Evolutionary conservation across 2,888 invertebrate genomes (phyloP), one percentile per base, ranked within the genome.

Genomic region (Tortricodes alternella): DNA sequence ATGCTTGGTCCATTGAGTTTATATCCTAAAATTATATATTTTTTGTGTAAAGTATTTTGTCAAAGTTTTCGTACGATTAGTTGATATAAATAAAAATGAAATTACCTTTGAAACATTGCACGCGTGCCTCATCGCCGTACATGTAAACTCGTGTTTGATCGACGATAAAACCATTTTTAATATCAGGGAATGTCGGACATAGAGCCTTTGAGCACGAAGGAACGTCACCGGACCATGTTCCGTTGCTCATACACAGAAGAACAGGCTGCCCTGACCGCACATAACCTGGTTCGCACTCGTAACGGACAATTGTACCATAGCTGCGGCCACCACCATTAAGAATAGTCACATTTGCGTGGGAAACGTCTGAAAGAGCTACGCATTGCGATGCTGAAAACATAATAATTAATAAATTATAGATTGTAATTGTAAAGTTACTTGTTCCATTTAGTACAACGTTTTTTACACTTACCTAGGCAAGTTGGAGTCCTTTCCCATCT

Each of bases 141-240:
- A 93, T 95, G 76, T 97, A 98, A 41, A 94, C 91, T 62, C 94
- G 92, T 0, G 93, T 92, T 13, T 93, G 91, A 68, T 98, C 97
- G 16, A 96, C 95, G 37, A 98, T 93, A 69, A 96, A 97, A 13
- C 98, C 98, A 73, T 97, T 97, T 68, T 94, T 94, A 60, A 98
- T 95, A 75, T 94, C 93, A 0, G 97, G 97, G 73, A 96, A 92
- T 64, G 92, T 92, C 0, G 94, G 92, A 76, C 96, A 96, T 64
- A 92, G 82, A 18, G 94, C 95, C 70, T 97, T 93, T 27, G 96
- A 93, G 81, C 98, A 98, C 3, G 94, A 94, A 1, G 98, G 98
- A 3, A 97, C 96, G 65, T 96, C 94, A 58, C 96, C 97, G 58
- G 97, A 97, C 98, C 98, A 98, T 7, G 97, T 97, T 46, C 98